A percentile compares a stretch with the other conserved stretches of the same genome.
These are phyloP conservation scores for Dendrolimus kikuchii DNA, from an alignment of 1,140 invertebrate species.

Conservation along the genomic window DNA sequence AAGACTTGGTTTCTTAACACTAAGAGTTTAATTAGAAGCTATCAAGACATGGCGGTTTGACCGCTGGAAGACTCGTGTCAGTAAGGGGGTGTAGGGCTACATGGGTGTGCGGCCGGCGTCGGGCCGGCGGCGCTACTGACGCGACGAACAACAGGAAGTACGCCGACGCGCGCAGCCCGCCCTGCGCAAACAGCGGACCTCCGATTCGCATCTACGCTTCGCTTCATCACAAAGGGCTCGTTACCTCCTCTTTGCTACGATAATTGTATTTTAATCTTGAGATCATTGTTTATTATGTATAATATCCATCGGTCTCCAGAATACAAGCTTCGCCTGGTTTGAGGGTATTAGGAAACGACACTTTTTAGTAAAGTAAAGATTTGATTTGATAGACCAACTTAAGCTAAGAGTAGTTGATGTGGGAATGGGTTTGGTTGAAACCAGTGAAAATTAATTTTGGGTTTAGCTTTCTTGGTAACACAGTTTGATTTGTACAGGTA, in stretches of 20 bases:
- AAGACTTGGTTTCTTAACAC: conserved; percentile 63
- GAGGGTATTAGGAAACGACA: too few relatives aligned
- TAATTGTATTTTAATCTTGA: too few relatives aligned
- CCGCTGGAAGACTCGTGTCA: conserved; percentile 53
- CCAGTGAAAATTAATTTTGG: too few relatives aligned
- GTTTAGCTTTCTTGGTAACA: too few relatives aligned
- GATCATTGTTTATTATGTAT: too few relatives aligned
- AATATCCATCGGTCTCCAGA: too few relatives aligned
- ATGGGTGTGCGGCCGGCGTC: conserved; percentile 52
- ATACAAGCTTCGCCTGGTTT: too few relatives aligned
- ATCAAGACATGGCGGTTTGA: conserved; percentile 24
- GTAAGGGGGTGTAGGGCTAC: conserved; percentile 37
- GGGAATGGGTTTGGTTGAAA: too few relatives aligned
- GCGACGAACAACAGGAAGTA: conserved; percentile 43
- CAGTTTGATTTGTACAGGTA: too few relatives aligned
- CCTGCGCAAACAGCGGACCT: conserved; percentile 57
- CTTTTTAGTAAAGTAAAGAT: too few relatives aligned
- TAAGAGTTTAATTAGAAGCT: conserved; percentile 33
- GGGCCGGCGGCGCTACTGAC: conserved; percentile 59
- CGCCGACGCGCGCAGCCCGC: conserved; percentile 52
- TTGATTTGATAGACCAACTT: too few relatives aligned
- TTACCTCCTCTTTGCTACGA: conserved; percentile 8
- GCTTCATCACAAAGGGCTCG: conserved; percentile 24
- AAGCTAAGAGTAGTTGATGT: too few relatives aligned
- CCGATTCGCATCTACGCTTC: conserved; percentile 25